Evolutionary conservation across 2,888 invertebrate species (phyloP), one percentile per base, ranked within the genome.

Genomic region (Lycaena phlaeas): DNA sequence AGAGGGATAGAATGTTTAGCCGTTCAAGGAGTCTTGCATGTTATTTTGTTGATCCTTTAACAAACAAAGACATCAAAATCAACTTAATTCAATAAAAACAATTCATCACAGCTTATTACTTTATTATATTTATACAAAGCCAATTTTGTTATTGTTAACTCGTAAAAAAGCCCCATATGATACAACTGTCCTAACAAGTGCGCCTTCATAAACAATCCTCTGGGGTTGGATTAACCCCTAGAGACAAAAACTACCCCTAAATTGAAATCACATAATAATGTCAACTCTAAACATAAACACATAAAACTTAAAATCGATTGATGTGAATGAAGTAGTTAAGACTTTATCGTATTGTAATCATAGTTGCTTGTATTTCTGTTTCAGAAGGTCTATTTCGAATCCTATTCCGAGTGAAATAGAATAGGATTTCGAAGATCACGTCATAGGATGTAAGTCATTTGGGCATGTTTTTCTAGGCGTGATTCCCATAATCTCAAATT

Each of bases 401-500:
- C 52, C 12, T 64, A 51, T 9, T 0, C 0, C 0, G 0, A 1
- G 4, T 0, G 0, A 0, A 0, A 27, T 45, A 49, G 14, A 36
- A 34, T 43, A 27, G 1, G 34, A 39, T 6, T 38, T n/a, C 1
- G 1, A 3, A 0, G 0, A 40, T 14, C 0, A 1, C 1, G 3
- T 4, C 0, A 0, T n/a, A 9, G 26, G 22, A 34, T 30, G 53
- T 51, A 48, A 4, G 54, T 11, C 46, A 10, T 68, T 70, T 52
- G 42, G 28, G 37, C n/a, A n/a, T n/a, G 39, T 48, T 38, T 29
- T 27, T n/a, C 30, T 25, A 69, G 68, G 68, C 74, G 77, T 81
- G 79, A 84, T 81, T 82, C 78, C 61, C 74, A 77, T 81, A 79
- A 81, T 79, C 78, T 72, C 72, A 70, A 79, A 81, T 79, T 77